phyloP scores from a whole-genome alignment of 2,797 vertebrate species.

The Mus minutoides region DNA sequence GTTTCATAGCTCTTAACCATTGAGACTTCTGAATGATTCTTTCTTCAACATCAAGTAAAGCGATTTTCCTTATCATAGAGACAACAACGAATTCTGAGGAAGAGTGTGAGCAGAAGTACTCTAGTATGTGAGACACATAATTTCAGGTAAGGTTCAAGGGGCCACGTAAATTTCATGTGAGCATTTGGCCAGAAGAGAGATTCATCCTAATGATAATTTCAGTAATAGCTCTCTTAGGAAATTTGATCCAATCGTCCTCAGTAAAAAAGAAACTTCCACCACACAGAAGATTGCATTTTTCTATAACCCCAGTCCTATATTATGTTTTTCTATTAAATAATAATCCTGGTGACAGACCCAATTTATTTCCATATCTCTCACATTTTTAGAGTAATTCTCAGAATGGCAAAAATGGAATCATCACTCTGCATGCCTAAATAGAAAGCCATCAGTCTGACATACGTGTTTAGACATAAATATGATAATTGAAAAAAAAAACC shows the following conservation, averaged over 20 bases:
- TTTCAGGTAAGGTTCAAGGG: not conserved
- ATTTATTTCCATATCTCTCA: not conserved
- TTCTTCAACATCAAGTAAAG: slow-evolving; percentile 3
- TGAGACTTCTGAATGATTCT: not conserved
- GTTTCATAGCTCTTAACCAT: not conserved
- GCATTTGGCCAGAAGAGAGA: not conserved
- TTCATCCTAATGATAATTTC: not conserved
- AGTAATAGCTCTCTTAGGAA: not conserved
- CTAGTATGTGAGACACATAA: not conserved
- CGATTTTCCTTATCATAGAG: not conserved
- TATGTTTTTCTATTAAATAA: not conserved
- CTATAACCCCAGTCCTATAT: not conserved
- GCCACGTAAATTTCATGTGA: not conserved
- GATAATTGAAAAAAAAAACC: not conserved
- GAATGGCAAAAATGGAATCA: not conserved
- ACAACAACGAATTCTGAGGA: not conserved
- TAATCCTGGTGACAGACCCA: not conserved
- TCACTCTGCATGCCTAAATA: not conserved
- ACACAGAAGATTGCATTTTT: not conserved
- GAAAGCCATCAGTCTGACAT: not conserved
- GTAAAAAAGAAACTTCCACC: not conserved
- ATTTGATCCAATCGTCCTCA: not conserved
- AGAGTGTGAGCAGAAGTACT: not conserved
- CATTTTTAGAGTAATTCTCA: not conserved
- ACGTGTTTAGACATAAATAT: not conserved